Percentiles rank a stretch among this genome's conserved stretches.
phyloP scores from a whole-genome alignment of 2,797 vertebrate genomes.

The Arrhamphus sclerolepis region DNA sequence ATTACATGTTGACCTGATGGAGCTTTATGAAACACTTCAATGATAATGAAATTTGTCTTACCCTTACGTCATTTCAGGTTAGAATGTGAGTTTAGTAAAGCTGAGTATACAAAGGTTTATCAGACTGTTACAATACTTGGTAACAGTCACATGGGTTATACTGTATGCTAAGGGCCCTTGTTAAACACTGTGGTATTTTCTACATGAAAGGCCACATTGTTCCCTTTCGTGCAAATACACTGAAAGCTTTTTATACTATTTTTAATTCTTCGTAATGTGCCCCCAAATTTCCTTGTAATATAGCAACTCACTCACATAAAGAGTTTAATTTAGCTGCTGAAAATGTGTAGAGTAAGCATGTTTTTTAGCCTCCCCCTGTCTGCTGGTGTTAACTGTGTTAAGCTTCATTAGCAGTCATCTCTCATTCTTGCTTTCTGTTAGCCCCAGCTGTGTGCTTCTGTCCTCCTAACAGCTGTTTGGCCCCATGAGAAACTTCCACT shows the following conservation, averaged over 20 bases:
- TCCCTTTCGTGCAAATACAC: constrained; percentile 44
- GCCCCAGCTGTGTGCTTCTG: constrained; percentile 49
- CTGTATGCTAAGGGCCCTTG: constrained; percentile 69
- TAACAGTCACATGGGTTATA: constrained; percentile 65
- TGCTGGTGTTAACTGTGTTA: constrained; percentile 14
- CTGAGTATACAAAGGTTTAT: constrained; percentile 1
- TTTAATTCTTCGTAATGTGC: constrained; percentile 52
- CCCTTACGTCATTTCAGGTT: constrained; percentile 21
- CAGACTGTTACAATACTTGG: constrained; percentile 53
- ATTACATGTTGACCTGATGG: constrained; percentile 23
- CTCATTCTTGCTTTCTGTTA: not conserved
- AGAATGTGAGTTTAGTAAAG: constrained; percentile 4
- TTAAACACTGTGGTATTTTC: constrained; percentile 63
- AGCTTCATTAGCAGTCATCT: constrained; percentile 7
- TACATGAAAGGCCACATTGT: constrained; percentile 75
- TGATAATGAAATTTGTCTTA: constrained; percentile 10
- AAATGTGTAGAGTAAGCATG: constrained; percentile 5
- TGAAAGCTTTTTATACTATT: constrained; percentile 51
- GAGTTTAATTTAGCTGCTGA: constrained; percentile 8
- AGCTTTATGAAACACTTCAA: constrained; percentile 38
- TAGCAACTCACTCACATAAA: constrained; percentile 15
- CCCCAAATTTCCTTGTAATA: constrained; percentile 40
- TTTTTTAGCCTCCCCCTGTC: constrained; percentile 8
- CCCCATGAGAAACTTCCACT: constrained; percentile 13
- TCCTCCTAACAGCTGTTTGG: constrained; percentile 60